Conservation (phyloP, 2,888 invertebrate species). For the Lycaena phlaeas region DNA sequence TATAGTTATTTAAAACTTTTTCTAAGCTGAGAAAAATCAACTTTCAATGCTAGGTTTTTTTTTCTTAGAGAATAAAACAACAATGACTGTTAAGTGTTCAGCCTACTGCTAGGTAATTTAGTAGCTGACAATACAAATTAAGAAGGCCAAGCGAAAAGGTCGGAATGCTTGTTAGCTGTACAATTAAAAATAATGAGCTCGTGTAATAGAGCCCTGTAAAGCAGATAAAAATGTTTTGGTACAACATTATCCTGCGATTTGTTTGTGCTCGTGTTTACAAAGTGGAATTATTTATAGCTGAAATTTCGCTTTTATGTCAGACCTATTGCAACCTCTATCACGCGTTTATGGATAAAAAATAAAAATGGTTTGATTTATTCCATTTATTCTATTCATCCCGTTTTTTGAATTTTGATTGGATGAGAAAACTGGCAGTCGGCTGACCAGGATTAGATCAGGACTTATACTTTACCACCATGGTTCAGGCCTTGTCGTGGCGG, state of each 20-base stretch:
- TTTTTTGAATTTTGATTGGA: too few relatives aligned
- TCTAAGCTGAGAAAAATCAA: too few relatives aligned
- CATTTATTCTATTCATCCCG: too few relatives aligned
- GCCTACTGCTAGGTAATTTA: conserved; percentile 16
- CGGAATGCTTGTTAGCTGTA: conserved; percentile 16
- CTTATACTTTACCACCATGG: too few relatives aligned
- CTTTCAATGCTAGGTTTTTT: too few relatives aligned
- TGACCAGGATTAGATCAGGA: too few relatives aligned
- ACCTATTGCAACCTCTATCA: too few relatives aligned
- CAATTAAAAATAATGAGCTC: conserved; percentile 22
- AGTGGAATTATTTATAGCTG: background rate
- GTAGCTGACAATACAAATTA: conserved; percentile 20
- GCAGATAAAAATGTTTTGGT: conserved; percentile 5
- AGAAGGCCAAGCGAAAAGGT: conserved; percentile 17
- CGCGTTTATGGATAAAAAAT: too few relatives aligned
- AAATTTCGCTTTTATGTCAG: background rate
- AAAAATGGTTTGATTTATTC: too few relatives aligned
- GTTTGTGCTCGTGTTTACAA: background rate
- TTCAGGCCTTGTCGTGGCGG: too few relatives aligned
- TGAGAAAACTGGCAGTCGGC: too few relatives aligned
- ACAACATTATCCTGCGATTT: background rate
- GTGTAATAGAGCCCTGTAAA: conserved; percentile 12
- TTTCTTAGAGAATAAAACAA: conserved; percentile 4
- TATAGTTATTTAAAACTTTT: too few relatives aligned
- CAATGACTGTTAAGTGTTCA: conserved; percentile 15